Evolutionary conservation across 2,113 vertebrate species (phyloP), one percentile per base, ranked within the genome.

Genomic region (Salminus brasiliensis): DNA sequence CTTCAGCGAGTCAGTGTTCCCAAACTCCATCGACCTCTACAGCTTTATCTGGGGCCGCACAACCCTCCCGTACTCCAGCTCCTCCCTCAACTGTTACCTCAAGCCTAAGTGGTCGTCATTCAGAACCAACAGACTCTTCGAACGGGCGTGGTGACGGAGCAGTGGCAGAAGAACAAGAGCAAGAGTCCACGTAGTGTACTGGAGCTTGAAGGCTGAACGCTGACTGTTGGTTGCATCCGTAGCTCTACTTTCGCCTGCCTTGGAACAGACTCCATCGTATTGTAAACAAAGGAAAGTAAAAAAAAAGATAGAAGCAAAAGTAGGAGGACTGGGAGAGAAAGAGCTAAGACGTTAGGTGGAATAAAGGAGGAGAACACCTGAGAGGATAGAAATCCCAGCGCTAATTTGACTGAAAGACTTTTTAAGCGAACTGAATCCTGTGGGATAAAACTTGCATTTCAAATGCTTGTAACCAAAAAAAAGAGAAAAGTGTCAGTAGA

Each of bases 401-500:
- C 57, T 80, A 67, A 91, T 91, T 88, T 74, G n/a, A n/a, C n/a
- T n/a, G 91, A 92, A 94, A 91, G 91, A 91, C 81, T 88, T 89
- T 89, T 89, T 91, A 85, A 92, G 91, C 88, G 93, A 95, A 96
- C 93, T 93, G 93, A 93, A 95, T 95, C 95, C 93, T 94, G 92
- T 95, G 93, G 84, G 84, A 96, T 95, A 97, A 95, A 95, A 96
- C 96, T 96, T 98, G 96, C 95, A 97, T 98, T 98, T 96, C 96
- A 96, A 98, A 98, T 98, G 97, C 97, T 98, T 97, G 95, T 97
- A 99, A 99, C 96, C 95, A 98, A 98, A 96, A 95, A 95, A 94
- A n/a, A n/a, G n/a, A n/a, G n/a, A n/a, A n/a, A n/a, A 92, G 93
- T 93, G 94, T 93, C 91, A 91, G 94, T 95, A 95, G 95, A 96